These are phyloP conservation scores for Zaprionus inermis DNA, from an alignment of 1,140 invertebrate genomes.

Conservation along the genomic window DNA sequence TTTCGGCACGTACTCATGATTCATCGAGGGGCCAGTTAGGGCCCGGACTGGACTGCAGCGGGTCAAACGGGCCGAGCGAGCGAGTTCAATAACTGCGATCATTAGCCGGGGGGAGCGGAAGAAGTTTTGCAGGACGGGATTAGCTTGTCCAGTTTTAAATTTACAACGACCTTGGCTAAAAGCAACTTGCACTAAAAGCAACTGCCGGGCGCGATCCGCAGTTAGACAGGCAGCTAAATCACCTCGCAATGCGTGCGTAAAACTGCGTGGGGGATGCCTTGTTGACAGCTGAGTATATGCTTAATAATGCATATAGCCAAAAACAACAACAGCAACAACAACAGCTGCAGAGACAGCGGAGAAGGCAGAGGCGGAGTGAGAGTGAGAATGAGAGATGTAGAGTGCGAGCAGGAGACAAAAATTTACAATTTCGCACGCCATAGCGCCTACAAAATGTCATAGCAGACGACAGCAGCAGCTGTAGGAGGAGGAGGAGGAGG, in stretches of 20 bases:
- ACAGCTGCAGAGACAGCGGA: not conserved
- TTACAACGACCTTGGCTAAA: constrained; percentile 1
- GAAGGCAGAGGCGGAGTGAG: not conserved
- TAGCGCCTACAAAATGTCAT: constrained; percentile 78
- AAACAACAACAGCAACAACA: constrained; percentile 47
- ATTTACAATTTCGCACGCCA: constrained; percentile 81
- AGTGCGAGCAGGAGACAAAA: constrained; percentile 46
- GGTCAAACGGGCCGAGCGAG: not conserved
- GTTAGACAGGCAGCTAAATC: not conserved
- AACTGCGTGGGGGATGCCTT: constrained; percentile 59
- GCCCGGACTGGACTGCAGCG: constrained; percentile 13
- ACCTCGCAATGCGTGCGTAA: constrained; percentile 11
- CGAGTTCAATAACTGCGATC: constrained; percentile 61
- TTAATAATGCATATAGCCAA: constrained; percentile 74
- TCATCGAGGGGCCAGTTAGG: constrained; percentile 41
- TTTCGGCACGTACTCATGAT: constrained; percentile 64
- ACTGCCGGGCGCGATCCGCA: not conserved
- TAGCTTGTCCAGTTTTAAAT: not conserved
- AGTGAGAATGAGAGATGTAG: not conserved
- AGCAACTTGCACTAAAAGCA: constrained; percentile 1
- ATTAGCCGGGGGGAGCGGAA: constrained; percentile 44
- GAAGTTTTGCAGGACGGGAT: not conserved
- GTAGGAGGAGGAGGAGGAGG: not conserved
- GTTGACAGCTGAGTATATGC: constrained; percentile 79
- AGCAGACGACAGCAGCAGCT: constrained; percentile 38